Conservation (phyloP, 2,888 invertebrate species). For the Eugnorisma glareosa region DNA sequence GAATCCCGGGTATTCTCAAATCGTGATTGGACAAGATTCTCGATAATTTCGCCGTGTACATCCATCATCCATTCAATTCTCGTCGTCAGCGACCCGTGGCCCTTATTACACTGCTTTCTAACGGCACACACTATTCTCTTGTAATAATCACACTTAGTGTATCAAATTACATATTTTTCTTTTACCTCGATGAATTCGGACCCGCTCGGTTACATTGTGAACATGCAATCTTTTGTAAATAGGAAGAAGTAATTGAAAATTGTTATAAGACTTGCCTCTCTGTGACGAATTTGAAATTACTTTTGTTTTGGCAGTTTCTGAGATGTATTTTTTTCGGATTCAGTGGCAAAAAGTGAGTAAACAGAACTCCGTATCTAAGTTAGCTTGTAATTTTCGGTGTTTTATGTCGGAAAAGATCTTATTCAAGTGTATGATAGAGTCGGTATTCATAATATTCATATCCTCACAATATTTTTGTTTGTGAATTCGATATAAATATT, state of each 20-base stretch:
- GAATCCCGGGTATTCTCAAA: slow-evolving; percentile 30
- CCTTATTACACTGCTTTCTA: slow-evolving; percentile 74
- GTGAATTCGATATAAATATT: neutral
- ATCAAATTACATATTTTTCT: slow-evolving; percentile 72
- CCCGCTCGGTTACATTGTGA: slow-evolving; percentile 24
- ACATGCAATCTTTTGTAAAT: slow-evolving; percentile 52
- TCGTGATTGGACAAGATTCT: slow-evolving; percentile 55
- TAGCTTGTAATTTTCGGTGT: slow-evolving; percentile 53
- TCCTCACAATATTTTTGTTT: slow-evolving; percentile 5
- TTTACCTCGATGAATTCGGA: slow-evolving; percentile 55
- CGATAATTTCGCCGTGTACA: slow-evolving; percentile 54
- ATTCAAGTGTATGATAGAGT: slow-evolving; percentile 3
- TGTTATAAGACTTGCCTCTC: slow-evolving; percentile 40
- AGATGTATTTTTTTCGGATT: slow-evolving; percentile 49
- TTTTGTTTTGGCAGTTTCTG: slow-evolving; percentile 52
- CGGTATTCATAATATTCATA: slow-evolving; percentile 31
- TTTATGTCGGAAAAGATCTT: slow-evolving; percentile 25
- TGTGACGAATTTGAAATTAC: slow-evolving; percentile 65
- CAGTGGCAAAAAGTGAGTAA: slow-evolving; percentile 64
- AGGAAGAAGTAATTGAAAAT: slow-evolving; percentile 49
- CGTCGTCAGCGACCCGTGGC: slow-evolving; percentile 62
- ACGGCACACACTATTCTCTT: slow-evolving; percentile 70
- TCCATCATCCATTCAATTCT: slow-evolving; percentile 55
- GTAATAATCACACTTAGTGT: slow-evolving; percentile 73
- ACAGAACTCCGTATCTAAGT: slow-evolving; percentile 55